Base-by-base conservation (phyloP, 1,140 invertebrate genomes). In the Achroia grisella region DNA sequence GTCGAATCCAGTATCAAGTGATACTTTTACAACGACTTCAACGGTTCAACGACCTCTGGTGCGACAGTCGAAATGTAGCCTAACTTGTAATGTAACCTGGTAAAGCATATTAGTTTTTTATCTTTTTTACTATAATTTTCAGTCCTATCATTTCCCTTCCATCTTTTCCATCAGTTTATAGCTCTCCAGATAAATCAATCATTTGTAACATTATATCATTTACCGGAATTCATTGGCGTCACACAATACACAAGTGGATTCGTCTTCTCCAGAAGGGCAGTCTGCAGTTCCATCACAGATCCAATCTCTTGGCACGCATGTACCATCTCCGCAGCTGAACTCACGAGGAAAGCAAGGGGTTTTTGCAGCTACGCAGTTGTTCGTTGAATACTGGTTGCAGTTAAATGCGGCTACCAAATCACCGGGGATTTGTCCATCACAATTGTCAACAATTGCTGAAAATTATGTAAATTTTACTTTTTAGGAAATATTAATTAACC, bases 201-300 rank as follows among this genome's bases (percentile, higher is more conserved):
- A n/a, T n/a, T n/a, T n/a, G n/a, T n/a, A n/a, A n/a, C n/a, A n/a
- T n/a, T n/a, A n/a, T n/a, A n/a, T 23, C 2, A 2, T 2, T 59
- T 78, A 89, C 87, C 79, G 85, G 56, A 85, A 89, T 50, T 91
- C 89, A 39, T 86, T 72, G 8, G 74, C 62, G 28, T 86, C 80
- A 51, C 90, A 90, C 8, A 71, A 76, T 10, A 82, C 55, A 62
- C 92, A 93, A 39, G 88, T 83, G 1, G 73, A 63, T 52, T 93
- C 92, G 58, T 93, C 92, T 37, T 88, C 88, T 14, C 88, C 90
- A 2, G 84, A 87, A 0, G 81, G 72, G 58, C 92, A 94, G 59
- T 93, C 91, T 30, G 84, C 86, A 1, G 87, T 85, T 9, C 90
- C 90, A 58, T 93, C 91, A 62, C 93, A 94, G n/a, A 88, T 78